A percentile compares a stretch with the other conserved stretches of the same genome.
phyloP scores from a whole-genome alignment of 2,797 vertebrate genomes.

The Synanceia verrucosa region DNA sequence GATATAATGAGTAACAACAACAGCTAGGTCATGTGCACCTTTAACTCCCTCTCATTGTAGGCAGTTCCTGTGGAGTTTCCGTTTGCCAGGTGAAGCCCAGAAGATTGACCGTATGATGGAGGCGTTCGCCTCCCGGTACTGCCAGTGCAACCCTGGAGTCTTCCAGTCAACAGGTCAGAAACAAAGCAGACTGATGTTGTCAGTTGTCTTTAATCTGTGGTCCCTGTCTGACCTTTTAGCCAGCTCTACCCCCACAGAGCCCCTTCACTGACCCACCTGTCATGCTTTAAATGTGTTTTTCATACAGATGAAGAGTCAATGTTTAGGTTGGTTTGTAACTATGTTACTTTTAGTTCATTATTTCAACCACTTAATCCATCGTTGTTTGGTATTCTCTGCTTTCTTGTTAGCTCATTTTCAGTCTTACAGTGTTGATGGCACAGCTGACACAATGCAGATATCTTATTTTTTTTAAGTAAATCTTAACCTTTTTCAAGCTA shows the following conservation, averaged over 20 bases:
- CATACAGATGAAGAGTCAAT: not conserved
- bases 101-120: slow-evolving; percentile 99
- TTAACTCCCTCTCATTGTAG: slow-evolving; percentile 66
- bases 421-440: not conserved
- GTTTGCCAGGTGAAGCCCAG: slow-evolving; percentile 97
- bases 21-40: not conserved
- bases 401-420: not conserved
- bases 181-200: not conserved
- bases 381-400: not conserved
- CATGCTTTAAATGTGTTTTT: not conserved
- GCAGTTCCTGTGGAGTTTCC: slow-evolving; percentile 98
- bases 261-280: not conserved
- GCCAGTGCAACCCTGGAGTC: slow-evolving; percentile 96
- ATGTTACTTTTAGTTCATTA: not conserved
- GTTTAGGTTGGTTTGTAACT: not conserved
- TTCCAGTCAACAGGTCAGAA: slow-evolving; percentile 96
- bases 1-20: not conserved
- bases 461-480: not conserved
- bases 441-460: not conserved
- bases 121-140: slow-evolving; percentile 95
- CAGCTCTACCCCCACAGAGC: not conserved
- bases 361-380: not conserved
- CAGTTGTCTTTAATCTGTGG: not conserved
- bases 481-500: not conserved
- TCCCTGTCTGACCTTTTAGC: not conserved